Evolutionary conservation across 2,113 vertebrate species (phyloP), one percentile per base, ranked within the genome.

Genomic region (Sapajus apella): DNA sequence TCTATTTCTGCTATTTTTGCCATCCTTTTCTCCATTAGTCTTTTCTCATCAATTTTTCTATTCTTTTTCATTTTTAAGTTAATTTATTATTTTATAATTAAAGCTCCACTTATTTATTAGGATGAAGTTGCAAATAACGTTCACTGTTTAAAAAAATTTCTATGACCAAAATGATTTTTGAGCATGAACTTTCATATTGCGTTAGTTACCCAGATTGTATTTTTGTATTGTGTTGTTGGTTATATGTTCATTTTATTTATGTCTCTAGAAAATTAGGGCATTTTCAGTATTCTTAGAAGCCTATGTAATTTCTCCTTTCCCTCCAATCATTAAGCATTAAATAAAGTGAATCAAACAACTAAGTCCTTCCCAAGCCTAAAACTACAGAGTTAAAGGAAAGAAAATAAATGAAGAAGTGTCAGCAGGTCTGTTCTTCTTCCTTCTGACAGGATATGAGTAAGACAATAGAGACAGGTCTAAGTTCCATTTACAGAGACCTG

Each of bases 401-500:
- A 81, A 90, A 79, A 77, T 32, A 89, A 94, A 72, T 23, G 47
- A 82, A 47, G 70, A 82, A 20, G 17, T 56, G 8, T 80, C 70
- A 76, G 72, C 30, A 92, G 58, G 35, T 90, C 83, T 76, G 16
- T 87, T 87, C 6, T 13, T 9, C 23, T 95, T 97, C 56, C 87
- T 84, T 66, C 75, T 58, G 23, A 68, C 52, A 97, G 96, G 95
- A 92, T 90, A n/a, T 70, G 37, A 90, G 30, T 6, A 50, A 90
- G 84, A 47, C 56, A 84, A 20, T 16, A 68, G 4, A 77, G 56
- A 4, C 13, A 85, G 84, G 18, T 66, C 76, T 80, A 80, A 13
- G 87, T 95, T 96, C 40, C 70, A 82, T 77, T 90, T 93, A 84
- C 75, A 96, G 84, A 96, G 87, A 79, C 30, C 1, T 6, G 3